Conservation (phyloP, 2,797 vertebrate genomes). For the Astyanax mexicanus region DNA sequence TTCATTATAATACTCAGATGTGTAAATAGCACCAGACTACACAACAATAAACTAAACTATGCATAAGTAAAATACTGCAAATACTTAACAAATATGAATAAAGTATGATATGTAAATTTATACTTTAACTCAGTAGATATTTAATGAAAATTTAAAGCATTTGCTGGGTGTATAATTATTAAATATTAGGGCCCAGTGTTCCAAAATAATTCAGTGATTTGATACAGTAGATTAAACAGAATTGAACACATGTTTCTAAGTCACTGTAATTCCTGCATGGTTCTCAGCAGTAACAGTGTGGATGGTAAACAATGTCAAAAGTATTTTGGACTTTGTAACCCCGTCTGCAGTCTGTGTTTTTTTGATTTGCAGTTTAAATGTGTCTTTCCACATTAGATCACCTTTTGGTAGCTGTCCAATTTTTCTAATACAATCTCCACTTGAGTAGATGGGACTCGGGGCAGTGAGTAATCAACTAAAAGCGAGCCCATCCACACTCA, state of each 20-base stretch:
- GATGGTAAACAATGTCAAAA: conserved; percentile 8
- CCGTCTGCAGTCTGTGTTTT: conserved; percentile 61
- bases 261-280: not conserved
- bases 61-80: too few relatives aligned
- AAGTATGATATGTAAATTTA: too few relatives aligned
- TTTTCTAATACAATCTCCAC: conserved; percentile 63
- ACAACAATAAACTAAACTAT: too few relatives aligned
- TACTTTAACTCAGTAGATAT: too few relatives aligned
- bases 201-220: not conserved
- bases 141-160: too few relatives aligned
- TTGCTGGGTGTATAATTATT: too few relatives aligned
- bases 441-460: conserved; percentile 51
- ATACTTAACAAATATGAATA: too few relatives aligned
- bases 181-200: too few relatives aligned
- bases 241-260: not conserved
- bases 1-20: too few relatives aligned
- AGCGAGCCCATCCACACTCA: conserved; percentile 57
- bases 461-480: conserved; percentile 69
- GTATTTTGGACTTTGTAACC: conserved; percentile 19
- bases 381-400: conserved; percentile 47
- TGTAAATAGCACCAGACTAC: too few relatives aligned
- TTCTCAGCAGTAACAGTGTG: not conserved
- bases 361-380: conserved; percentile 66
- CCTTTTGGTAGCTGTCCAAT: conserved; percentile 61
- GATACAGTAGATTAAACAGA: not conserved